phyloP scores from a whole-genome alignment of 2,113 vertebrate genomes.

The Mohoua ochrocephala region DNA sequence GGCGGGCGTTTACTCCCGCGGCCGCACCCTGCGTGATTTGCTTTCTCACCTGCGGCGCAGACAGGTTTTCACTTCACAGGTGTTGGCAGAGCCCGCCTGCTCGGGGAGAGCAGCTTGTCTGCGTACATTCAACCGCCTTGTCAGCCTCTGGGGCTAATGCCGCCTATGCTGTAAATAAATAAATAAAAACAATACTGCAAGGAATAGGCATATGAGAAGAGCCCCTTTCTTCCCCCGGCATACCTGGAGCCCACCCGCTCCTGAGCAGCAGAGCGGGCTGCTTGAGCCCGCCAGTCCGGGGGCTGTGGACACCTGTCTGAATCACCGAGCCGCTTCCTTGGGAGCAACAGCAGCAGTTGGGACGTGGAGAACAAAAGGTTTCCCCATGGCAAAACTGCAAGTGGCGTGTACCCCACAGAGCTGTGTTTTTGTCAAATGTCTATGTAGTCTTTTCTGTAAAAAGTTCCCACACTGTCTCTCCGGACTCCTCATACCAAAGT shows the following conservation, averaged over 20 bases:
- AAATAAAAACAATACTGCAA: neutral
- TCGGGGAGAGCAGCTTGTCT: neutral
- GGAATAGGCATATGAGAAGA: neutral
- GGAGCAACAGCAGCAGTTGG: neutral
- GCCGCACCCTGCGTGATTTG: no score
- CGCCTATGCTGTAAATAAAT: neutral
- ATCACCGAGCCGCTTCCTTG: rapidly evolving
- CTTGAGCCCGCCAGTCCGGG: rapidly evolving
- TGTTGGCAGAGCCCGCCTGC: neutral
- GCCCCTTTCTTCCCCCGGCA: no score
- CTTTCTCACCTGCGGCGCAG: neutral
- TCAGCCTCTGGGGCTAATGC: neutral
- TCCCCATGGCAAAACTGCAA: neutral
- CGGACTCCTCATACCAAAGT: neutral
- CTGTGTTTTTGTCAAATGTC: neutral
- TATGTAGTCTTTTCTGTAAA: neutral
- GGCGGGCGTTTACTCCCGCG: neutral
- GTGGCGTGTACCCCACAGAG: neutral
- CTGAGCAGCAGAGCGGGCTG: neutral
- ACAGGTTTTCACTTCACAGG: neutral
- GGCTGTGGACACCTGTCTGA: rapidly evolving
- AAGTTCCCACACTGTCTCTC: neutral
- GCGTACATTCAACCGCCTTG: neutral
- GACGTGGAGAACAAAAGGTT: neutral
- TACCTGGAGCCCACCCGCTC: neutral